Evolutionary conservation across 2,797 vertebrate genomes (phyloP).

Genomic region (Syngnathus acus): DNA sequence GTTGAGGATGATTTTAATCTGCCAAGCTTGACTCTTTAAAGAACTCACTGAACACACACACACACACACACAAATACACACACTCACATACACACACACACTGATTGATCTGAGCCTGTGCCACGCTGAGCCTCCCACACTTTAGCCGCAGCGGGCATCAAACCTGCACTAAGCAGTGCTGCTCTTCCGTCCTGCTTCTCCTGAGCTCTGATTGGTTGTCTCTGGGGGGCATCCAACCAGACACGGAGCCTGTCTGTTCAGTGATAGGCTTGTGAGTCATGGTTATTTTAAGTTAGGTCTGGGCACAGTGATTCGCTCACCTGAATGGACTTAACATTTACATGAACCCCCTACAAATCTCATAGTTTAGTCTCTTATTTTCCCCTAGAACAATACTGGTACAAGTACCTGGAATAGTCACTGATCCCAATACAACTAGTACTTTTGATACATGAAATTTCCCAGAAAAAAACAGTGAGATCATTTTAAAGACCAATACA

Average conservation of each 20-base stretch:
- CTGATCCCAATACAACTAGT: too few species aligned
- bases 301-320: conserved; percentile 27
- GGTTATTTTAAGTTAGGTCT: conserved; percentile 30
- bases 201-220: conserved; percentile 48
- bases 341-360: not conserved
- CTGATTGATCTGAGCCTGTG: conserved; percentile 16
- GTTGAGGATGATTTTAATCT: conserved; percentile 55
- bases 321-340: conserved; percentile 22
- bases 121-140: conserved; percentile 36
- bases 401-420: too few species aligned
- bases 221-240: conserved; percentile 41
- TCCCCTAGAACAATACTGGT: too few species aligned
- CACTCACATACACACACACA: conserved; percentile 23
- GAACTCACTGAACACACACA: conserved; percentile 34
- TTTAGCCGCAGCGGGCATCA: conserved; percentile 49
- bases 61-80: conserved; percentile 23
- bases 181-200: conserved; percentile 48
- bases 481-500: too few species aligned
- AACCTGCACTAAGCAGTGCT: conserved; percentile 58
- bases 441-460: too few species aligned
- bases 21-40: conserved; percentile 56
- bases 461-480: too few species aligned
- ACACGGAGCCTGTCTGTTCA: conserved; percentile 40
- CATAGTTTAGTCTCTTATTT: too few species aligned
- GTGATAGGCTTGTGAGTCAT: conserved; percentile 52